Evolutionary conservation across 2,797 vertebrate genomes (phyloP).

Genomic region (Gymnoscopelus braueri): DNA sequence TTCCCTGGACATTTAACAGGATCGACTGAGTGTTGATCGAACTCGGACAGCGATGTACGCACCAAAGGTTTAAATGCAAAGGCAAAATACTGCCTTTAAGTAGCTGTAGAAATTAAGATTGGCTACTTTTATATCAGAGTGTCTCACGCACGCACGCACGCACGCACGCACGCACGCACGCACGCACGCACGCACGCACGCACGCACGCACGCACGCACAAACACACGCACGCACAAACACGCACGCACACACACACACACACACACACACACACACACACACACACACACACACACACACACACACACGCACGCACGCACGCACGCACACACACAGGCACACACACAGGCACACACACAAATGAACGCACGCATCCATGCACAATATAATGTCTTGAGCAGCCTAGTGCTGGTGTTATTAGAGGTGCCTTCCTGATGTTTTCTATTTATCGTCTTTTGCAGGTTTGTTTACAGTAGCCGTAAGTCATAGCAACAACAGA

Average conservation of each 20-base stretch:
- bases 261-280: too few species aligned
- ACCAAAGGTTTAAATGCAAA: constrained; percentile 1
- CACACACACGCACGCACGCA: constrained; percentile 2
- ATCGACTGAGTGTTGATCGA: too few species aligned
- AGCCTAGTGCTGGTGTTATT: constrained; percentile 53
- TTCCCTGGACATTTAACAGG: neutral
- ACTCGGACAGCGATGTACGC: neutral
- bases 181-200: too few species aligned
- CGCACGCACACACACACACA: too few species aligned
- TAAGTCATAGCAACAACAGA: constrained; percentile 73
- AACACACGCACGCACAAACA: too few species aligned
- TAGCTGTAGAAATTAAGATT: too few species aligned
- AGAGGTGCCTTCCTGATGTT: constrained; percentile 63
- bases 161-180: too few species aligned
- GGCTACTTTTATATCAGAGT: too few species aligned
- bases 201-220: too few species aligned
- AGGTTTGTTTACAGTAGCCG: constrained; percentile 74
- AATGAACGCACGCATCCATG: too few species aligned
- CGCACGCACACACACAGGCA: constrained; percentile 16
- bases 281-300: neutral
- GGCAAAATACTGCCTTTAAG: neutral
- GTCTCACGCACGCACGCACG: too few species aligned
- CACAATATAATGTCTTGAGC: constrained; percentile 8
- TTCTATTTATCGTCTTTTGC: constrained; percentile 74
- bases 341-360: too few species aligned